phyloP scores from a whole-genome alignment of 2,888 invertebrate genomes.

The Germaria angustata region DNA sequence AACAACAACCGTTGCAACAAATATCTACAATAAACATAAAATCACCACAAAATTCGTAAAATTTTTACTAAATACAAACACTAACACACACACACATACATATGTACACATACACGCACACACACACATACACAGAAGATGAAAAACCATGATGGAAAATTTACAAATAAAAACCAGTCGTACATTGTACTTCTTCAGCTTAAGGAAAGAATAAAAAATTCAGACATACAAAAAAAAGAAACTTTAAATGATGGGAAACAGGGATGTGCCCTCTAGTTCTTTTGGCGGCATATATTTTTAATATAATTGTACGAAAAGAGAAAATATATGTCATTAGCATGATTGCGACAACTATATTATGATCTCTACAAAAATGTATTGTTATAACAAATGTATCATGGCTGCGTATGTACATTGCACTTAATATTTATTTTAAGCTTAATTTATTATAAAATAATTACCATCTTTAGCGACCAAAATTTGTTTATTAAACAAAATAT shows the following conservation, averaged over 20 bases:
- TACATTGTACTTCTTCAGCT: background rate
- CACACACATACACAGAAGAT: background rate
- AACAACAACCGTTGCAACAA: conserved; percentile 10
- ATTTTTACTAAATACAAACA: background rate
- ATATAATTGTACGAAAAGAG: too few relatives aligned
- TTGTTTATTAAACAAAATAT: too few relatives aligned
- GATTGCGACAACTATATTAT: too few relatives aligned
- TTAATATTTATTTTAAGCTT: too few relatives aligned
- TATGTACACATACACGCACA: background rate
- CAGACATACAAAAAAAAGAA: background rate
- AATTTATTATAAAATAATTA: too few relatives aligned
- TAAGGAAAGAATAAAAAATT: conserved; percentile 26
- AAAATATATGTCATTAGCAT: too few relatives aligned
- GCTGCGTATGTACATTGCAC: too few relatives aligned
- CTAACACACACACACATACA: background rate
- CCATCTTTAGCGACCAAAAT: too few relatives aligned
- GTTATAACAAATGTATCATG: too few relatives aligned
- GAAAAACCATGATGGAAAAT: conserved; percentile 19
- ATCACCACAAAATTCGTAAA: conserved; percentile 44
- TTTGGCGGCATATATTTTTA: background rate
- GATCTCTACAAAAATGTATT: too few relatives aligned
- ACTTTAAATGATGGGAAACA: background rate
- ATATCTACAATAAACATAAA: conserved; percentile 24
- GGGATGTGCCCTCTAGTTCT: background rate
- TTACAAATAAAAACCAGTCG: background rate